Evolutionary conservation across 1,140 invertebrate genomes (phyloP).

Genomic region (Glomeris maerens): DNA sequence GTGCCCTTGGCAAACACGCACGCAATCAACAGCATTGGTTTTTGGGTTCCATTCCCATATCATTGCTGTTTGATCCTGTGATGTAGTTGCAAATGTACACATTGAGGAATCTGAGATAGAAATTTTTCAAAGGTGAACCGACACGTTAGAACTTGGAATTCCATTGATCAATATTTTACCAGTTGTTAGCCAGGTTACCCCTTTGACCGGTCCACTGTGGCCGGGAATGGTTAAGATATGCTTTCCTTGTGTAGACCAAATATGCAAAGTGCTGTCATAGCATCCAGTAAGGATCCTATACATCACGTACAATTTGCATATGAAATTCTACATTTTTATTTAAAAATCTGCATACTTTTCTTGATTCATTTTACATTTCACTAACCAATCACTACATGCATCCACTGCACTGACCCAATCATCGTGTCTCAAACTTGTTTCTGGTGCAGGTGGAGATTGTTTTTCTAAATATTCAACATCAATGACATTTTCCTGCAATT

Average conservation of each 20-base stretch:
- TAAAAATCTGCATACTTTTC: neutral
- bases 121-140: constrained; percentile 17
- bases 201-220: constrained; percentile 71
- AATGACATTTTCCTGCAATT: constrained; percentile 51
- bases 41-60: constrained; percentile 75
- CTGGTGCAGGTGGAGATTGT: constrained; percentile 70
- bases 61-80: constrained; percentile 82
- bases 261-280: constrained; percentile 81
- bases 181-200: constrained; percentile 65
- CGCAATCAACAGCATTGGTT: constrained; percentile 60
- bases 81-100: constrained; percentile 44
- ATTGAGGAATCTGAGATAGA: constrained; percentile 10
- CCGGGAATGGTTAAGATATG: constrained; percentile 67
- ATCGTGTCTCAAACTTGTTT: constrained; percentile 80
- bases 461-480: constrained; percentile 81
- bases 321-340: constrained; percentile 3
- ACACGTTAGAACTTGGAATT: constrained; percentile 57
- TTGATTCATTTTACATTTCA: neutral
- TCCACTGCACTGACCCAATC: constrained; percentile 87
- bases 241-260: constrained; percentile 74
- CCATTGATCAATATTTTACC: constrained; percentile 32
- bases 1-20: constrained; percentile 71
- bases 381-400: constrained; percentile 53
- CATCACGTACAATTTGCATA: constrained; percentile 14
- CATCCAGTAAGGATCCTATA: constrained; percentile 78